These are phyloP conservation scores for Camarhynchus parvulus DNA, from an alignment of 2,113 vertebrate genomes.

Conservation along the genomic window DNA sequence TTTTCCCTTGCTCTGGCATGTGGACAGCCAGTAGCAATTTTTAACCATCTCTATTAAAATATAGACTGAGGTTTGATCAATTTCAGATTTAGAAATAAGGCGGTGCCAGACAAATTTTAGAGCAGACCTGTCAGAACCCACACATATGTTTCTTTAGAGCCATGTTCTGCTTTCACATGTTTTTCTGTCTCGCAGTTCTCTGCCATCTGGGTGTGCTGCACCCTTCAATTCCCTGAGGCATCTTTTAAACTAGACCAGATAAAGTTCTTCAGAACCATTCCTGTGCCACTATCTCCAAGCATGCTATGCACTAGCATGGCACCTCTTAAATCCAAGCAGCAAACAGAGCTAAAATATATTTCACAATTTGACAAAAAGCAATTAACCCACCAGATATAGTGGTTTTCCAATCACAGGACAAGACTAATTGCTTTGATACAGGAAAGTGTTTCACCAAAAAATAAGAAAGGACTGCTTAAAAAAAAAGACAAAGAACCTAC, in stretches of 20 bases:
- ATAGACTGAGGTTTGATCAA: background rate
- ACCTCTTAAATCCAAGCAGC: background rate
- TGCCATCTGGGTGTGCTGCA: background rate
- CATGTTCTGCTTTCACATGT: accelerated
- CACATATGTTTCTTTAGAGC: background rate
- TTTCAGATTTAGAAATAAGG: background rate
- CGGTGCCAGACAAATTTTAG: background rate
- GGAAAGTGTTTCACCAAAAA: background rate
- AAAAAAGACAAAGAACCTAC: background rate
- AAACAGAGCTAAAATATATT: background rate
- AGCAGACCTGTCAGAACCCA: background rate
- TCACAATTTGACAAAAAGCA: background rate
- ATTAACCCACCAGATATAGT: background rate
- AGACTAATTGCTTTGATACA: background rate
- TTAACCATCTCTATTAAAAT: background rate
- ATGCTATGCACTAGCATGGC: background rate
- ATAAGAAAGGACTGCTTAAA: background rate
- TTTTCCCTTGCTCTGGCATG: background rate
- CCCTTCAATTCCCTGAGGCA: background rate
- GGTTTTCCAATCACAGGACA: background rate
- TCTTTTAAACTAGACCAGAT: background rate
- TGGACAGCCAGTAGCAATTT: background rate
- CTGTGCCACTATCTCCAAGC: background rate
- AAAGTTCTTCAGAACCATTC: background rate
- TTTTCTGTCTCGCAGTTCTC: background rate